phyloP scores from a whole-genome alignment of 2,113 vertebrate species.

The Hypanus sabinus region DNA sequence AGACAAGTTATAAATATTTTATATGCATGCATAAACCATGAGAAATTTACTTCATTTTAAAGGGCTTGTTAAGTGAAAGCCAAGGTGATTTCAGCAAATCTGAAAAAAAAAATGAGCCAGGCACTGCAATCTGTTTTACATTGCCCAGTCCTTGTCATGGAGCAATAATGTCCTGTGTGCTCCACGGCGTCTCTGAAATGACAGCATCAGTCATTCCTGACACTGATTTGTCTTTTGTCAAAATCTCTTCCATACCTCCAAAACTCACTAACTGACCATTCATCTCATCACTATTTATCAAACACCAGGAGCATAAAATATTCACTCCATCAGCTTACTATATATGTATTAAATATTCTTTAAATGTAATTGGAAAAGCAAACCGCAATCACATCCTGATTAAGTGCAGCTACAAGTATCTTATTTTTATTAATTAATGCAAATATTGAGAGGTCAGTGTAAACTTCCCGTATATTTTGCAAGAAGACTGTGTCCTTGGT shows the following conservation, averaged over 20 bases:
- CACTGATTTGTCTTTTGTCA: not conserved
- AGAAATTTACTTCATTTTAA: constrained; percentile 12
- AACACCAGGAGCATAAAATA: not conserved
- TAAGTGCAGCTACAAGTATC: not conserved
- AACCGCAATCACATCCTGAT: not conserved
- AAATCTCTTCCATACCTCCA: not conserved
- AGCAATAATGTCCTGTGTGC: not conserved
- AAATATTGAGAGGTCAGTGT: not conserved
- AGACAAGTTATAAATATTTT: constrained; percentile 14
- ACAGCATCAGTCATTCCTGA: not conserved
- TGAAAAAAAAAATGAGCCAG: constrained; percentile 12
- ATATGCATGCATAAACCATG: constrained; percentile 29
- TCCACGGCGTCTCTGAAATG: not conserved
- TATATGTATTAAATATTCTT: not conserved
- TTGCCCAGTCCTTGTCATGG: not conserved
- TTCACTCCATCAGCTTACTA: too few species aligned
- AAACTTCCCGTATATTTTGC: not conserved
- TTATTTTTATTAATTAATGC: not conserved
- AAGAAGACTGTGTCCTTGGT: not conserved
- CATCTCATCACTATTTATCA: not conserved
- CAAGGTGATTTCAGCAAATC: not conserved
- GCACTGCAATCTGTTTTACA: not conserved
- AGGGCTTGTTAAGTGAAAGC: not conserved
- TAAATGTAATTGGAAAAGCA: not conserved
- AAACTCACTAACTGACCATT: not conserved